Conservation (phyloP, 1,140 invertebrate genomes). For the Rhagoletis pomonella region DNA sequence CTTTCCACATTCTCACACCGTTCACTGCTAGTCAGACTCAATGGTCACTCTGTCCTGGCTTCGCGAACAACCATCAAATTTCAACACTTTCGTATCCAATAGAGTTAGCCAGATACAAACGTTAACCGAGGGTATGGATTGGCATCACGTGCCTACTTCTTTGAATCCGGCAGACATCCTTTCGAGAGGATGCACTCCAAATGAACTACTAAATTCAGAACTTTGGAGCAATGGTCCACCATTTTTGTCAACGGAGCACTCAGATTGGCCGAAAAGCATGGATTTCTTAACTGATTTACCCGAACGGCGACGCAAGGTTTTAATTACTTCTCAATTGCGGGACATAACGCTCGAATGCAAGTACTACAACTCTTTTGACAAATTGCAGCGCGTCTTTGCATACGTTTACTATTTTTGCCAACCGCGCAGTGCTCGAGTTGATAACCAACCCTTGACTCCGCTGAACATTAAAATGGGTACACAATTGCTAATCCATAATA, state of each 20-base stretch:
- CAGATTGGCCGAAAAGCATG: slow-evolving; percentile 35
- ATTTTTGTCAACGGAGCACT: slow-evolving; percentile 52
- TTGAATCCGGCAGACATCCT: slow-evolving; percentile 70
- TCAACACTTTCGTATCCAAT: slow-evolving; percentile 65
- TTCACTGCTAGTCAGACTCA: slow-evolving; percentile 67
- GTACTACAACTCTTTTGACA: slow-evolving; percentile 41
- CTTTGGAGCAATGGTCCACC: slow-evolving; percentile 71
- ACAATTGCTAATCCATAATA: slow-evolving; percentile 33
- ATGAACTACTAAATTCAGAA: slow-evolving; percentile 59
- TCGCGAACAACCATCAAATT: slow-evolving; percentile 52
- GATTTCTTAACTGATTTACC: slow-evolving; percentile 61
- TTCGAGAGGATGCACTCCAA: slow-evolving; percentile 62
- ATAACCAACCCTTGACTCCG: background rate
- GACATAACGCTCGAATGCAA: slow-evolving; percentile 52
- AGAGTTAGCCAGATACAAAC: slow-evolving; percentile 66
- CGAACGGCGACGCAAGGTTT: slow-evolving; percentile 61
- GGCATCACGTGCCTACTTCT: slow-evolving; percentile 65
- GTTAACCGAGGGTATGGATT: slow-evolving; percentile 57
- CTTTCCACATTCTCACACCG: background rate
- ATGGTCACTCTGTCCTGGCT: slow-evolving; percentile 67
- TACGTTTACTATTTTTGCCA: slow-evolving; percentile 33
- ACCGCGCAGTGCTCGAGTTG: background rate
- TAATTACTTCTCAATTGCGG: background rate
- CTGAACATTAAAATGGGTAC: slow-evolving; percentile 41
- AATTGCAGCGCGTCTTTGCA: slow-evolving; percentile 52